Base-by-base conservation (phyloP, 2,888 invertebrate species). In the Archaeoteleia sp. region DNA sequence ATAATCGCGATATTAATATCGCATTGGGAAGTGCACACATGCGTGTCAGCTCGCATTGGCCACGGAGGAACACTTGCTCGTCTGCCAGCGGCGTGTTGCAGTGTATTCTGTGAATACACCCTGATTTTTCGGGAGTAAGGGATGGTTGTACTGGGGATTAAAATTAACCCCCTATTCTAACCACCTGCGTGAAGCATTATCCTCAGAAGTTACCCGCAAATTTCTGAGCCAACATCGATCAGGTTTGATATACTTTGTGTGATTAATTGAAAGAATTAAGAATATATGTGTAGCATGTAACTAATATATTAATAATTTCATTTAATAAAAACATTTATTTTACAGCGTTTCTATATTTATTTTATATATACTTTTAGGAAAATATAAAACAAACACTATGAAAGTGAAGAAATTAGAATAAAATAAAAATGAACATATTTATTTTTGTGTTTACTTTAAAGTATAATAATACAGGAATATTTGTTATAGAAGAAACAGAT, bases 1-100 rank as follows among this genome's bases (percentile, higher is more conserved):
- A 83, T 84, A 85, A 84, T 85, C 84, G 84, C 76, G 83, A 85
- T 84, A 85, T 84, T 85, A 85, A 85, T 85, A 85, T 84, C 84
- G 78, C 84, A 85, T 85, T 84, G 84, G 82, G 82, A 83, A 84
- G 80, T 77, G 83, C 84, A 82, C 84, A 84, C 84, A 84, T 84
- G 84, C 84, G 84, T 84, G 84, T 83, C 83, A 80, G 76, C 75
- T 74, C 70, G 72, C 78, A 84, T 84, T 84, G 83, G 84, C 82
- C 84, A 84, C 80, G 84, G 82, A 69, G 82, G 80, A 84, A 84
- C 84, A 84, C 84, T 84, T 84, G 84, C 78, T 80, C 73, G 74
- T 60, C 75, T 71, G 66, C 76, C 73, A 74, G 76, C 76, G 46
- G 67, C 76, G 78, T 72, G 79, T 76, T 78, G 76, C 73, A 55